A percentile compares a stretch with the other conserved stretches of the same genome.
Evolutionary conservation across 2,797 vertebrate genomes (phyloP).

Genomic region (Anniella stebbinsi): DNA sequence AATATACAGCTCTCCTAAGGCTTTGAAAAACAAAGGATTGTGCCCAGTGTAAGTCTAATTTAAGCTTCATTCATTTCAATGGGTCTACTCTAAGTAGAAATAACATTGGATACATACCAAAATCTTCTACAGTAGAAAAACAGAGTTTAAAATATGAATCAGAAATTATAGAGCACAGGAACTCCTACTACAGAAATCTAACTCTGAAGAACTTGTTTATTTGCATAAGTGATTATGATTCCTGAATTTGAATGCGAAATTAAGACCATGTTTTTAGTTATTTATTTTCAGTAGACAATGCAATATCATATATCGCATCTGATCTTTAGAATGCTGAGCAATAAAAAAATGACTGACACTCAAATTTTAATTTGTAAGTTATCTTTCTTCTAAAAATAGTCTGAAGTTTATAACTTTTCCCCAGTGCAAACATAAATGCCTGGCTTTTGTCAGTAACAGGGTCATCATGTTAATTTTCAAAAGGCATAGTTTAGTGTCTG

Average conservation of each 20-base stretch:
- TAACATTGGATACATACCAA: too few species aligned
- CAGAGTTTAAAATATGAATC: background rate
- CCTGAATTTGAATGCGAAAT: background rate
- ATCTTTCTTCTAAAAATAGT: background rate
- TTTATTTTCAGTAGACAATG: background rate
- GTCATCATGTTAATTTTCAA: slow-evolving; percentile 11
- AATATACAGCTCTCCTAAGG: background rate
- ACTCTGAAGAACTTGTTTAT: background rate
- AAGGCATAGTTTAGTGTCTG: background rate
- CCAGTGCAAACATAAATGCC: slow-evolving; percentile 6
- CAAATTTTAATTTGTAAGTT: background rate
- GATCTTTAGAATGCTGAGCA: background rate
- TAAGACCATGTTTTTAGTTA: background rate
- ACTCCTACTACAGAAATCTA: background rate
- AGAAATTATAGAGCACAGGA: background rate
- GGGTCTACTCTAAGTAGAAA: too few species aligned
- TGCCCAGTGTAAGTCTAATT: too few species aligned
- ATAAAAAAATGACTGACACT: background rate
- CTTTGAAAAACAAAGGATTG: background rate
- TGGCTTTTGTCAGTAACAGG: background rate
- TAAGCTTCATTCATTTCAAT: too few species aligned
- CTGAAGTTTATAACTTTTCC: background rate
- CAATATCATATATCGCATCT: background rate
- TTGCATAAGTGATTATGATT: background rate
- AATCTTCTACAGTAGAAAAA: background rate